Conservation (phyloP, 2,113 vertebrate species). For the chimpanzee (Pan troglodytes) region NHGRI_mPanTro3-v2.1_pri NC_072398.2:213010501-213011000, state of each 20-base stretch:
- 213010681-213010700: not conserved
- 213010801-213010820: rapidly evolving
- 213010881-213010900: too few relatives aligned
- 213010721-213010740: not conserved
- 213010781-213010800: not conserved
- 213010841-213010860: not conserved
- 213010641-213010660: not conserved
- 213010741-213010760: too few relatives aligned
- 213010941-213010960: too few relatives aligned
- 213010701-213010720: not conserved
- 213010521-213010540: rapidly evolving
- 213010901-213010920: too few relatives aligned
- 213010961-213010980: too few relatives aligned
- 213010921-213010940: too few relatives aligned
- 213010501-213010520: not conserved
- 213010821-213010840: rapidly evolving
- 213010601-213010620: rapidly evolving
- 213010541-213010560: rapidly evolving
- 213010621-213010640: not conserved
- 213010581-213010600: not conserved
- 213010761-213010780: too few relatives aligned
- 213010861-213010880: too few relatives aligned
- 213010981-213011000: too few relatives aligned
- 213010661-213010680: not conserved
- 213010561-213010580: not conserved